phyloP scores from a whole-genome alignment of 2,888 invertebrate species.

The Ochropleura plecta region DNA sequence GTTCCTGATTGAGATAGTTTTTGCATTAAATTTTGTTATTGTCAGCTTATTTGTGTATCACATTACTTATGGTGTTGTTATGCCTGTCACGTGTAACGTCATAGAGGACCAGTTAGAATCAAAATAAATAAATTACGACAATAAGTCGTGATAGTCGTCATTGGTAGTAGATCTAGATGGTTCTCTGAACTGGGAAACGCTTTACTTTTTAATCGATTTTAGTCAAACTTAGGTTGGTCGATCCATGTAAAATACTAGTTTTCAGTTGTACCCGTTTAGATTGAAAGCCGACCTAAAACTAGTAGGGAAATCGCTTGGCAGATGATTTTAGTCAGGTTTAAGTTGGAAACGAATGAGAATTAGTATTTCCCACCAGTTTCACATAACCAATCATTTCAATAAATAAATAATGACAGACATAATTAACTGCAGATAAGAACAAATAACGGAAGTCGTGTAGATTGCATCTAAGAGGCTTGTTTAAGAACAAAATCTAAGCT shows the following conservation, averaged over 20 bases:
- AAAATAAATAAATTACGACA: background rate
- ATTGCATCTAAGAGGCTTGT: slow-evolving; percentile 24
- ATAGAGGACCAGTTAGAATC: background rate
- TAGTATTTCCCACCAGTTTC: background rate
- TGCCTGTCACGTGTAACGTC: background rate
- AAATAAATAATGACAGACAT: slow-evolving; percentile 17
- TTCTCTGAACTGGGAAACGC: background rate
- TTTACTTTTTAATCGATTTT: background rate
- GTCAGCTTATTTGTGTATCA: background rate
- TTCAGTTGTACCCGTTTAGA: no score
- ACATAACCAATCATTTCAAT: slow-evolving; percentile 10
- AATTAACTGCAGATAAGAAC: slow-evolving; percentile 13
- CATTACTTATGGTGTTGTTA: background rate
- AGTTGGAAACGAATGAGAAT: background rate
- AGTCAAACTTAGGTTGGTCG: background rate
- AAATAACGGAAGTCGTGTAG: slow-evolving; percentile 32
- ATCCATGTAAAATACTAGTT: no score
- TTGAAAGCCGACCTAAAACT: no score
- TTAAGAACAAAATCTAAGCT: no score
- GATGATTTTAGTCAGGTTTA: no score
- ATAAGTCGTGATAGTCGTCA: background rate
- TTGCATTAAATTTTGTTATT: background rate
- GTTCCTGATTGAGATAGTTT: background rate
- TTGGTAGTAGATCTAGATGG: background rate
- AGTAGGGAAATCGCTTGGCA: no score